Evolutionary conservation across 2,797 vertebrate species (phyloP), one percentile per base, ranked within the genome.

Genomic region (Adrianichthys oophorus): DNA sequence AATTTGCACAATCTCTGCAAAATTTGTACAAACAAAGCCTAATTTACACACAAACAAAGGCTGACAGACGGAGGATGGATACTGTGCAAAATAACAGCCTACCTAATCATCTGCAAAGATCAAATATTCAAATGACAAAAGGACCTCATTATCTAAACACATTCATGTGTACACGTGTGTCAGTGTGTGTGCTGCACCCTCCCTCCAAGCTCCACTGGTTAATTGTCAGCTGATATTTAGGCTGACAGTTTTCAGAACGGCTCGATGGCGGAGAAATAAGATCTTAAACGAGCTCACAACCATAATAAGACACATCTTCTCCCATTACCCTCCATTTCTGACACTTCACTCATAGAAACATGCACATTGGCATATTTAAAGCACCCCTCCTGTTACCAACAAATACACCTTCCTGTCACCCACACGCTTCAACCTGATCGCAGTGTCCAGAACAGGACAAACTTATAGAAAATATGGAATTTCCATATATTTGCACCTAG

Each of bases 91-190:
- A 85, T 80, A 88, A 86, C 76, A 82, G 67, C 79, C 85, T 59
- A 68, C 65, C 80, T 86, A 87, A 89, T 91, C 88, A 87, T 85
- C 80, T 71, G 68, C 76, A 75, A 82, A 89, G 85, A 91, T 91
- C 90, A 91, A 90, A 91, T 91, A 90, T 89, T 90, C 86, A 87
- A 89, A 89, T 85, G 76, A 90, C 86, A 91, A 90, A 89, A 81
- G 77, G 85, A 87, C 80, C 89, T 90, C 86, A 89, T 90, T 90
- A 90, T 89, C 78, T 77, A 70, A 68, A 71, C 45, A 68, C 68
- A 62, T 43, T 58, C 49, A 54, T 56, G 66, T 78, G 74, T 74
- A 65, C 48, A 41, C 21, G 47, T 58, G 61, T 56, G 67, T 50
- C 55, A 41, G 52, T 40, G 51, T 48, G 47, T 21, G 19, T 21